Evolutionary conservation across 1,140 invertebrate genomes (phyloP).

Genomic region (Pogonus chalceus): DNA sequence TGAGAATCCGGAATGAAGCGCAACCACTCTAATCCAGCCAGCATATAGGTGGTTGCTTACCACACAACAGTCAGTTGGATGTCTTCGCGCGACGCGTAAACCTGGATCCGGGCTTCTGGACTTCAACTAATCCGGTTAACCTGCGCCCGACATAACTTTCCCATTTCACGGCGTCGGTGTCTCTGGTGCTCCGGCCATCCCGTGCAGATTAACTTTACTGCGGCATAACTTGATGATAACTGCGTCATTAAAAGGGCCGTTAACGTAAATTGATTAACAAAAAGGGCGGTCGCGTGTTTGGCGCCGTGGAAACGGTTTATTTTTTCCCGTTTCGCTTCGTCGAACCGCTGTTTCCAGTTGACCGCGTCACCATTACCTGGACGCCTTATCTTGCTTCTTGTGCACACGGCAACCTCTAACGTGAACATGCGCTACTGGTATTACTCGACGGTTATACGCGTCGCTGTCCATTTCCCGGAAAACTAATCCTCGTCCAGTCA

Average conservation of each 20-base stretch:
- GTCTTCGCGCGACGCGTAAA: slow-evolving; percentile 3
- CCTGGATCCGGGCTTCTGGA: neutral
- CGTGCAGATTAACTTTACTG: slow-evolving; percentile 23
- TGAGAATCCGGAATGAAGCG: neutral
- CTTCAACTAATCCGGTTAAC: slow-evolving; percentile 17
- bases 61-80: neutral
- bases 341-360: neutral
- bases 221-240: slow-evolving; percentile 25
- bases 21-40: neutral
- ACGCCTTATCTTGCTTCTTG: slow-evolving; percentile 24
- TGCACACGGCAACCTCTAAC: slow-evolving; percentile 21
- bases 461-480: too few relatives aligned
- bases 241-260: slow-evolving; percentile 24
- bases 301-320: neutral
- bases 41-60: neutral
- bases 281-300: neutral
- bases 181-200: neutral
- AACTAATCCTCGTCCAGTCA: slow-evolving; percentile 26
- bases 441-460: too few relatives aligned
- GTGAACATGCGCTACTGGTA: slow-evolving; percentile 13
- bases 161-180: slow-evolving; percentile 12
- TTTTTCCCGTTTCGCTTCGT: neutral
- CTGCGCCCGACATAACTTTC: slow-evolving; percentile 18
- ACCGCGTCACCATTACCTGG: slow-evolving; percentile 18
- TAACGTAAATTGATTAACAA: slow-evolving; percentile 24